Percentiles rank a stretch among this genome's conserved stretches.
Conservation (phyloP, 2,888 invertebrate species). For the Pachycephus smyrnensis region DNA sequence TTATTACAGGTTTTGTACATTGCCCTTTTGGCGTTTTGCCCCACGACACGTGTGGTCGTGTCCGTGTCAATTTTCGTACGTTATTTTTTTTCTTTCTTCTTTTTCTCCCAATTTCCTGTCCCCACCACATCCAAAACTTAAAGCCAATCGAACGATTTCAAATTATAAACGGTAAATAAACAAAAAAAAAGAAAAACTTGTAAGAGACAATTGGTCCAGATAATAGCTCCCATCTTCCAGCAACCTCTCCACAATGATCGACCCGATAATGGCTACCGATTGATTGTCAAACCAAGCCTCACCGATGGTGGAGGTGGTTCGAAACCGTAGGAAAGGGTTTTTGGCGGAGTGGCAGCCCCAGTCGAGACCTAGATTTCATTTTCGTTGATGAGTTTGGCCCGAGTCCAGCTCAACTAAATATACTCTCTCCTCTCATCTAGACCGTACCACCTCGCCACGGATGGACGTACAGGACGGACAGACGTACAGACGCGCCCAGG, state of each 20-base stretch:
- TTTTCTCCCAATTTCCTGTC: neutral
- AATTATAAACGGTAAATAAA: neutral
- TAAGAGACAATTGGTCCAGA: conserved; percentile 6
- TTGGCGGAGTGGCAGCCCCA: conserved; percentile 8
- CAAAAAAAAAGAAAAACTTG: conserved; percentile 6
- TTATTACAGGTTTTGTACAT: neutral
- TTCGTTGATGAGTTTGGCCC: conserved; percentile 67
- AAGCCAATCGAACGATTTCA: neutral
- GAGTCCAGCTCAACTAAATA: conserved; percentile 64
- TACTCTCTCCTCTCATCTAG: conserved; percentile 53
- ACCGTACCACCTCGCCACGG: conserved; percentile 33
- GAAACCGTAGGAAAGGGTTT: neutral
- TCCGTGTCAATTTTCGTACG: neutral
- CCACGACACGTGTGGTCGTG: neutral
- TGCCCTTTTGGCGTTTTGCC: neutral
- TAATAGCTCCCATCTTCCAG: neutral
- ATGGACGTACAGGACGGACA: conserved; percentile 17
- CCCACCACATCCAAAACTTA: neutral
- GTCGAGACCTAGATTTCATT: conserved; percentile 65
- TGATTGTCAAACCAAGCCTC: neutral
- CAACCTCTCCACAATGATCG: neutral
- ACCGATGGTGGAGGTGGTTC: neutral
- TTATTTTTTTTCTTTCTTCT: neutral
- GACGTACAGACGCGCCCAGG: conserved; percentile 4
- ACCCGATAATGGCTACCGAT: neutral